A percentile compares a stretch with the other conserved stretches of the same genome.
Conservation (phyloP, 2,888 invertebrate species). For the Oscheius sp. region DNA sequence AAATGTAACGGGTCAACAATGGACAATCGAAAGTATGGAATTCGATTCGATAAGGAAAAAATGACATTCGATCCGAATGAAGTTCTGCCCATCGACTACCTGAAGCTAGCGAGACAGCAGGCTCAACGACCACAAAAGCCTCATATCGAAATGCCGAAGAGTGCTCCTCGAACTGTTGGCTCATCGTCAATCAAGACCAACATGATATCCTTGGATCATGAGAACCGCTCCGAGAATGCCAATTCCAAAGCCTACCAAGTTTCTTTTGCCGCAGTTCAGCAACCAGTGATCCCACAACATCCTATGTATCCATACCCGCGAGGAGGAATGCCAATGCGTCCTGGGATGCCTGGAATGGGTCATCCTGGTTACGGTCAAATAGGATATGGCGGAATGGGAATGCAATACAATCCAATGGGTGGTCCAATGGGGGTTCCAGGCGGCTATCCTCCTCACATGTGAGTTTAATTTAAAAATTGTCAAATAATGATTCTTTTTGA, state of each 20-base stretch:
- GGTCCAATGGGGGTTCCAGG: neutral
- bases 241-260: slow-evolving; percentile 1
- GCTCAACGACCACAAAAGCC: neutral
- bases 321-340: slow-evolving; percentile 4
- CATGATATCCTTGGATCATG: neutral
- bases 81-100: slow-evolving; percentile 8
- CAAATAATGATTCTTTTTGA: neutral
- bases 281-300: neutral
- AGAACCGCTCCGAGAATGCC: neutral
- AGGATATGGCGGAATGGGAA: slow-evolving; percentile 5
- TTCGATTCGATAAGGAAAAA: neutral
- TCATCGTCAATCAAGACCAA: neutral
- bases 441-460: slow-evolving; percentile 15
- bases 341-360: neutral
- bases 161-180: neutral
- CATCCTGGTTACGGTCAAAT: neutral
- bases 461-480: neutral
- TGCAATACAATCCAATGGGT: neutral
- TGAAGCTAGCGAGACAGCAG: neutral
- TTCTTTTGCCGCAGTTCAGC: neutral
- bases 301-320: slow-evolving; percentile 7
- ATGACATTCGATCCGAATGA: neutral
- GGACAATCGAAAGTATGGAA: no score
- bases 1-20: no score
- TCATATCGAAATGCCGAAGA: neutral